Conservation (phyloP, 2,113 vertebrate genomes). For the Austrofundulus limnaeus region DNA sequence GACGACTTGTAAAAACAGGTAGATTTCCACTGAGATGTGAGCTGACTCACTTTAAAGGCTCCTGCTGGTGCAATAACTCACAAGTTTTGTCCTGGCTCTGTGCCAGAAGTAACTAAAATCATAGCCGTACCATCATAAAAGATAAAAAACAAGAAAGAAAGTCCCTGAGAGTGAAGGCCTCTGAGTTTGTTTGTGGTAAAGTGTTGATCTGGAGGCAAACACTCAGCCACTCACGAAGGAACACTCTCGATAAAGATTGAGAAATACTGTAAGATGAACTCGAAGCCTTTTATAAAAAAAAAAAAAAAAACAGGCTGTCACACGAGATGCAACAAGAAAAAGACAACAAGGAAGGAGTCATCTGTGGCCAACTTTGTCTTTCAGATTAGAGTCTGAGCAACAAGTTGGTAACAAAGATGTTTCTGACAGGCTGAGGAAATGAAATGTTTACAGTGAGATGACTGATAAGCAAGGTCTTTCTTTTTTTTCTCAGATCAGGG, state of each 20-base stretch:
- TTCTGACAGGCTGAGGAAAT: conserved; percentile 80
- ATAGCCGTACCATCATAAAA: conserved; percentile 55
- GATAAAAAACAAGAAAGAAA: conserved; percentile 22
- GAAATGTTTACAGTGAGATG: conserved; percentile 76
- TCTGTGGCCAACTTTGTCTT: conserved; percentile 78
- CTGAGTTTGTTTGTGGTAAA: conserved; percentile 54
- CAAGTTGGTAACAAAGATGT: conserved; percentile 70
- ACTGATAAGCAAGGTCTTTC: conserved; percentile 67
- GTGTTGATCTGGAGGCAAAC: conserved; percentile 55
- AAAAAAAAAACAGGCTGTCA: conserved; percentile 61
- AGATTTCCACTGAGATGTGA: conserved; percentile 67
- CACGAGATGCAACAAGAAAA: conserved; percentile 52
- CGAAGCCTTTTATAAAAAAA: conserved; percentile 45
- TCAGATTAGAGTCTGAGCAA: conserved; percentile 78
- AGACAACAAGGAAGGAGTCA: conserved; percentile 49
- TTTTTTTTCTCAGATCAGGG: conserved; percentile 36
- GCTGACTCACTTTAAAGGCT: conserved; percentile 76
- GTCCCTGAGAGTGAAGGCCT: conserved; percentile 25
- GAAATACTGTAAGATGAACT: conserved; percentile 55
- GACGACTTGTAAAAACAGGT: conserved; percentile 84
- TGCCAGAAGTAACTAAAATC: conserved; percentile 70
- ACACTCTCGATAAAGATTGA: conserved; percentile 43
- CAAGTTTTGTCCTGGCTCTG: conserved; percentile 45
- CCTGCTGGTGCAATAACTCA: conserved; percentile 69
- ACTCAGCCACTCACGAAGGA: conserved; percentile 54